A percentile compares a stretch with the other conserved stretches of the same genome.
These are phyloP conservation scores for Hyposmocoma kahamanoa DNA, from an alignment of 1,140 invertebrate species.

Conservation along the genomic window DNA sequence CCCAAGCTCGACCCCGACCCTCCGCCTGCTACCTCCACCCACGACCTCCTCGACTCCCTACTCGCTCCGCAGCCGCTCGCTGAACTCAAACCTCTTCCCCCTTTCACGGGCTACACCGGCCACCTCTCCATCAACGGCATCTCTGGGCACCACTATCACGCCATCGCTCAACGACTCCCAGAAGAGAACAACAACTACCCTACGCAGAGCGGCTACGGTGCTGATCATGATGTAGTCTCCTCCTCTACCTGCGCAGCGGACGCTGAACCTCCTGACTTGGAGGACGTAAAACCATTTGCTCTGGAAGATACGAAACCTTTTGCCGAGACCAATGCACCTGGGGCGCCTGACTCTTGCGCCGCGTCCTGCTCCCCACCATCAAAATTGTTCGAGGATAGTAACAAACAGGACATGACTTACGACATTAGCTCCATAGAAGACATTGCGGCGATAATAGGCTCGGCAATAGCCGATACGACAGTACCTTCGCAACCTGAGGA, in stretches of 20 bases:
- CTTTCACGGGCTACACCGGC: slow-evolving; percentile 89
- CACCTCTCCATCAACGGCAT: slow-evolving; percentile 89
- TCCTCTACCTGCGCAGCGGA: slow-evolving; percentile 79
- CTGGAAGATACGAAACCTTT: slow-evolving; percentile 72
- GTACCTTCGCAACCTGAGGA: slow-evolving; percentile 81
- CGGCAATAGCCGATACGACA: slow-evolving; percentile 91
- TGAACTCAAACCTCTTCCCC: slow-evolving; percentile 89
- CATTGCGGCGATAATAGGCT: slow-evolving; percentile 90
- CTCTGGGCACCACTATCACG: slow-evolving; percentile 89
- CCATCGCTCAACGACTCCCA: slow-evolving; percentile 81
- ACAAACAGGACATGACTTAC: slow-evolving; percentile 72
- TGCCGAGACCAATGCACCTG: slow-evolving; percentile 39
- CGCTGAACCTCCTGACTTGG: slow-evolving; percentile 69
- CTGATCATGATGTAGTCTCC: slow-evolving; percentile 79
- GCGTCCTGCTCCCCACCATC: slow-evolving; percentile 60
- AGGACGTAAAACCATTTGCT: slow-evolving; percentile 76
- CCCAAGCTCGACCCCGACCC: slow-evolving; percentile 61
- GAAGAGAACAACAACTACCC: slow-evolving; percentile 81
- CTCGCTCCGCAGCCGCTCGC: slow-evolving; percentile 79
- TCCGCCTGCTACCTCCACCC: slow-evolving; percentile 42
- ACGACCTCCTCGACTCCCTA: slow-evolving; percentile 75
- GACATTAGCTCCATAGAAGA: slow-evolving; percentile 87
- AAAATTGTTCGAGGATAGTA: slow-evolving; percentile 57
- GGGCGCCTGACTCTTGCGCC: slow-evolving; percentile 54
- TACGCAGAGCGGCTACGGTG: slow-evolving; percentile 74